Conservation (phyloP, 2,888 invertebrate genomes). For the Ophion costatus region DNA sequence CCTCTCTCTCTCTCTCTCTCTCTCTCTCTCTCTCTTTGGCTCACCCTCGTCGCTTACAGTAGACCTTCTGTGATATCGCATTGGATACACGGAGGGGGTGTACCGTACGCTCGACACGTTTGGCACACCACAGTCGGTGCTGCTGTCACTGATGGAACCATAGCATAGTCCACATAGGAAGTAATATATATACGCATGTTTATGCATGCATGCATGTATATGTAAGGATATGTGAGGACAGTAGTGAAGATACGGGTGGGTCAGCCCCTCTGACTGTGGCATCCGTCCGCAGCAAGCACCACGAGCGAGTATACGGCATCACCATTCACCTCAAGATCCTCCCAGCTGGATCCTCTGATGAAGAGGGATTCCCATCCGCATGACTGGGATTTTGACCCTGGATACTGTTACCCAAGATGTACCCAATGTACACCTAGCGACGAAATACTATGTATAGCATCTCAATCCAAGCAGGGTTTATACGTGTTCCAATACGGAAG, state of each 20-base stretch:
- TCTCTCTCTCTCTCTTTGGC: constrained; percentile 1
- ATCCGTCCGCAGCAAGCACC: constrained; percentile 24
- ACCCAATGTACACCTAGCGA: constrained; percentile 35
- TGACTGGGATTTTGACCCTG: constrained; percentile 38
- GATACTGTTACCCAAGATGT: constrained; percentile 15
- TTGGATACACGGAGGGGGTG: constrained; percentile 26
- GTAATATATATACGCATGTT: neutral
- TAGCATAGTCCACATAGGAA: constrained; percentile 15
- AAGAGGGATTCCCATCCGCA: constrained; percentile 34
- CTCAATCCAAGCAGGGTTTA: constrained; percentile 12
- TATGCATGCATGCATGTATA: neutral
- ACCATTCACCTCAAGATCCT: constrained; percentile 48
- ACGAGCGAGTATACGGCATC: constrained; percentile 17
- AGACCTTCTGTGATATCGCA: constrained; percentile 34
- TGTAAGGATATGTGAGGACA: neutral
- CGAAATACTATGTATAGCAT: constrained; percentile 11
- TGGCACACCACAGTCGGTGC: constrained; percentile 23
- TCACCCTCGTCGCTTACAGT: constrained; percentile 16
- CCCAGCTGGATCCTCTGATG: constrained; percentile 34
- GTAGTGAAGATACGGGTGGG: constrained; percentile 38
- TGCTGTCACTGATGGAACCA: constrained; percentile 26
- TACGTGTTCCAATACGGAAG: constrained; percentile 1
- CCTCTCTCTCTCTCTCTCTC: neutral
- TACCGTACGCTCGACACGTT: constrained; percentile 37
- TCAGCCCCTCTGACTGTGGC: constrained; percentile 28